phyloP scores from a whole-genome alignment of 2,797 vertebrate species.

The Paratrypauchen microcephalus region DNA sequence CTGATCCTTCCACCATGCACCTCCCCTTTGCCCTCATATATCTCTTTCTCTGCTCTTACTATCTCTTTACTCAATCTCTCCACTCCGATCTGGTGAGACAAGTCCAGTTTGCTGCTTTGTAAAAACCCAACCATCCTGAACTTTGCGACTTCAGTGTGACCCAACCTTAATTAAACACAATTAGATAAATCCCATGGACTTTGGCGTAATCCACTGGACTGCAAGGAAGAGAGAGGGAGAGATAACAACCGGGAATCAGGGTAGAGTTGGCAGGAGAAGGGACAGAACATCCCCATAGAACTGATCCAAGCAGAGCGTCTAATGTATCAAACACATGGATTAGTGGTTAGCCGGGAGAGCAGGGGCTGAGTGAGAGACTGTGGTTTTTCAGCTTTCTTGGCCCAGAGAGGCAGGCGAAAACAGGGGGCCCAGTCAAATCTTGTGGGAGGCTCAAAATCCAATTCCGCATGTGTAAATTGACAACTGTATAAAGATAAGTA shows the following conservation, averaged over 20 bases:
- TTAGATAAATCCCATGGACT: constrained; percentile 79
- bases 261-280: constrained; percentile 68
- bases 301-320: constrained; percentile 74
- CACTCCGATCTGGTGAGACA: constrained; percentile 50
- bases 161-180: constrained; percentile 79
- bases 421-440: constrained; percentile 60
- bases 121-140: constrained; percentile 45
- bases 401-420: constrained; percentile 51
- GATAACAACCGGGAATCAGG: constrained; percentile 52
- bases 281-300: constrained; percentile 72
- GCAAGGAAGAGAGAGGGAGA: constrained; percentile 45
- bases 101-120: constrained; percentile 47
- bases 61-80: constrained; percentile 39
- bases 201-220: constrained; percentile 72
- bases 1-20: constrained; percentile 48
- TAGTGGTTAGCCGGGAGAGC: constrained; percentile 77
- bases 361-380: constrained; percentile 67
- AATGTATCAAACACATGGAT: constrained; percentile 85
- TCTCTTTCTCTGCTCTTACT: constrained; percentile 38
- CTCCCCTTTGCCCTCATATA: constrained; percentile 52
- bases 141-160: constrained; percentile 63
- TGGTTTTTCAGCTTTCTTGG: constrained; percentile 76
- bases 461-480: constrained; percentile 75
- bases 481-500: constrained; percentile 75
- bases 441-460: constrained; percentile 70